Evolutionary conservation across 2,113 vertebrate genomes (phyloP).

Genomic region (rat (Rattus norvegicus)): GRCr8 NC_086019.1:55343501-55344000

Average conservation of each 20-base stretch:
- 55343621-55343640: neutral
- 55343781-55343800: neutral
- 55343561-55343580: neutral
- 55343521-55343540: neutral
- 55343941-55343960: too few species aligned
- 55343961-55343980: neutral
- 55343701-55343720: rapidly evolving
- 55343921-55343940: too few species aligned
- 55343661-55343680: neutral
- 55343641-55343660: rapidly evolving
- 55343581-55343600: too few species aligned
- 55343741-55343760: neutral
- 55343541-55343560: neutral
- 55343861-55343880: neutral
- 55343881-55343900: rapidly evolving
- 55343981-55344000: too few species aligned
- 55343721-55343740: rapidly evolving
- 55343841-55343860: neutral
- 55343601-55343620: neutral
- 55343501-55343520: neutral
- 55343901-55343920: neutral
- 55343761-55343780: neutral
- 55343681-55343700: rapidly evolving
- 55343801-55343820: neutral
- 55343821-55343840: rapidly evolving